Base-by-base conservation (phyloP, 2,797 vertebrate genomes). In the Glyptemys insculpta region DNA sequence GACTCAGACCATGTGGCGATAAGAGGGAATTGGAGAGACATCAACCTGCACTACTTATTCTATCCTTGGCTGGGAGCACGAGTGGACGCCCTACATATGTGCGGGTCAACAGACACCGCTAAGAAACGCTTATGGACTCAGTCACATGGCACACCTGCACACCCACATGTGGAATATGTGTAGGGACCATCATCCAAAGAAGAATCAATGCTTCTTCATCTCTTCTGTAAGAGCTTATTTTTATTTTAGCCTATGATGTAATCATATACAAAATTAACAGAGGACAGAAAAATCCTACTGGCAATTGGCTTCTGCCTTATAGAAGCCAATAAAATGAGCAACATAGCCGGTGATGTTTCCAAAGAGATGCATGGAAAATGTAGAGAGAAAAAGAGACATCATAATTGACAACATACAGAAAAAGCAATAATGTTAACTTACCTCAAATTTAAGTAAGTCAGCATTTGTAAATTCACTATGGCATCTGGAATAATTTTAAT, bases 371-470 rank as follows among this genome's bases (percentile, higher is more conserved):
- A 81, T 0, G 5, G 79, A 89, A 34, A 12, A 0, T 4, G 5
- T 23, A 25, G 6, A 85, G 4, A 91, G 7, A 56, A 81, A 78
- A 50, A 82, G 88, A 68, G 5, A 21, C 85, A 25, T 91, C 3
- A 15, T 9, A 91, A 87, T 52, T 83, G 10, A 31, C 92, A 95
- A 92, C 31, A 54, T 86, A 87, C 1, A 92, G 15, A 86, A 85
- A 86, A 62, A 0, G 1, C 8, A 18, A 41, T 47, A 54, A 31
- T 94, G 41, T 87, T 76, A 91, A 96, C 98, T 91, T 98, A 99
- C 99, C 99, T 99, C 98, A 99, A 98, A 97, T 99, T 99, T 96
- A 99, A 97, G 88, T 98, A 99, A 15, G 99, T 99, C 93, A 99
- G 98, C 49, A 99, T 99, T 98, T 99, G 99, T 85, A 99, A 98